Evolutionary conservation across 2,888 invertebrate genomes (phyloP).

Genomic region (Philonicus albiceps): DNA sequence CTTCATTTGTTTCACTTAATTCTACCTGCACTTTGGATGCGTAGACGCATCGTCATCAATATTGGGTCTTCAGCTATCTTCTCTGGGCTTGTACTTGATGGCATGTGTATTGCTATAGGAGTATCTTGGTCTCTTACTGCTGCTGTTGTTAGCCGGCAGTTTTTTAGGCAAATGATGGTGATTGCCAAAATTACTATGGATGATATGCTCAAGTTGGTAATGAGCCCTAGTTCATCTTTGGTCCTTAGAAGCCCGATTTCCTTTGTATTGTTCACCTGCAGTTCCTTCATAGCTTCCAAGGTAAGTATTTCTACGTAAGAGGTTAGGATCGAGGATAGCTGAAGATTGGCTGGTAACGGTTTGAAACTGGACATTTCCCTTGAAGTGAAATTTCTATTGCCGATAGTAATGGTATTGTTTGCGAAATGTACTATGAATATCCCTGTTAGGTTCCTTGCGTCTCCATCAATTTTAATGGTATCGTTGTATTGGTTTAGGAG

Average conservation of each 20-base stretch:
- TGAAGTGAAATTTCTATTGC: not conserved
- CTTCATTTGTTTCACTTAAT: not conserved
- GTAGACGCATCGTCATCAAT: not conserved
- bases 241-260: too few species aligned
- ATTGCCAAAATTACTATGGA: too few species aligned
- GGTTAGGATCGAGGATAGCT: not conserved
- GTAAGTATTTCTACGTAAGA: not conserved
- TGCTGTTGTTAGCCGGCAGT: too few species aligned
- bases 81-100: too few species aligned
- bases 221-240: too few species aligned
- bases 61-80: too few species aligned
- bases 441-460: not conserved
- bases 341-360: not conserved
- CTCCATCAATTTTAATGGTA: not conserved
- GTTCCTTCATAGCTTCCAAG: not conserved
- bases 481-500: too few species aligned
- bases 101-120: too few species aligned
- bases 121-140: too few species aligned
- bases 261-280: not conserved
- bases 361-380: not conserved
- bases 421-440: not conserved
- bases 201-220: too few species aligned
- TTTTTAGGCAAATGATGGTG: too few species aligned
- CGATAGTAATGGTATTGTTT: not conserved
- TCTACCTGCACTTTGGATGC: not conserved